Evolutionary conservation across 1,140 invertebrate species (phyloP), one percentile per base, ranked within the genome.

Genomic region (Heliconius hermathena): DNA sequence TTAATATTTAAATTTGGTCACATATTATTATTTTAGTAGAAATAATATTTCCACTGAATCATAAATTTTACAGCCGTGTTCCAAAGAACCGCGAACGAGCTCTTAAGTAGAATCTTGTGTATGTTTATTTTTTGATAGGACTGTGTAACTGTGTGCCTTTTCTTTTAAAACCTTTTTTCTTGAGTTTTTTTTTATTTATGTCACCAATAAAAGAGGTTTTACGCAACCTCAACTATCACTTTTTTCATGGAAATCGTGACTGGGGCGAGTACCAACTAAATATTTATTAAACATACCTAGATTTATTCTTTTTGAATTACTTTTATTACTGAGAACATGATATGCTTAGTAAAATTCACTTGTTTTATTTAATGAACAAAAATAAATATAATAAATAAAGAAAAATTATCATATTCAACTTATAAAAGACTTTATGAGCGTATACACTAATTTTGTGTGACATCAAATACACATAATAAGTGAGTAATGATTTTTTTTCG

Each of bases 91-190:
- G 86, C 85, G 86, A 88, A 89, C 89, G 88, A 81, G 88, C 84
- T 82, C 86, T 90, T 93, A 93, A 94, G 92, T 94, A 92, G 88
- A 93, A 90, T 87, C 87, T 89, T 90, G 83, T 92, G 90, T 92
- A 87, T 93, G 88, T 94, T 94, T 94, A 88, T 91, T 94, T 93
- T 94, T 90, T 91, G 92, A 94, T 94, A 94, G 92, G 90, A 90
- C 90, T 90, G 90, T 91, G 92, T 94, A 94, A 91, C 88, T 87
- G 89, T 90, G 87, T 88, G 85, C 87, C 89, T 92, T 93, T 91
- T 92, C 89, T 92, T 85, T 93, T 88, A 89, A 88, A 87, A 86
- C 80, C 86, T 89, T 88, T 92, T 91, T 89, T 89, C 81, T 77
- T 73, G 87, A 52, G 72, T 84, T 88, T 90, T 85, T 88, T 90